Conservation (phyloP, 2,113 vertebrate species). For the Galbula dea region DNA sequence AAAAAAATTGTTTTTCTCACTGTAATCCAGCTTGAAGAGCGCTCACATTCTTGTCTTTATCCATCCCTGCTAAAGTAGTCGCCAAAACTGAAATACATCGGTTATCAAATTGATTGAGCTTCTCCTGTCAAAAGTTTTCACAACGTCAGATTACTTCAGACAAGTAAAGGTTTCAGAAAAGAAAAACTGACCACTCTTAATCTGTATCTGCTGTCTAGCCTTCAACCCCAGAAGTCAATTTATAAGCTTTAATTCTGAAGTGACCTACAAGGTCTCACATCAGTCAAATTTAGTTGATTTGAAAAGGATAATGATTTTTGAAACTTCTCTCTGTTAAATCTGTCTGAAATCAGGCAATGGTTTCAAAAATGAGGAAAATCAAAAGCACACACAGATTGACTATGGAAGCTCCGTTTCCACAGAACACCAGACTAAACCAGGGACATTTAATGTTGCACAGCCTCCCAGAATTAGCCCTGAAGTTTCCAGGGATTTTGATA, state of each 20-base stretch:
- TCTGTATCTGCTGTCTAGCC: background rate
- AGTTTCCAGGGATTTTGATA: background rate
- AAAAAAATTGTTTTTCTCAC: slow-evolving; percentile 66
- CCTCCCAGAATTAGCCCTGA: rapidly evolving
- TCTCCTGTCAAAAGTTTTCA: slow-evolving; percentile 79
- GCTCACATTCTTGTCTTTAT: slow-evolving; percentile 75
- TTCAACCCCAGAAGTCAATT: background rate
- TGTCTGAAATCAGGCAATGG: background rate
- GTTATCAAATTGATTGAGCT: slow-evolving; percentile 83
- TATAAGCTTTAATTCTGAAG: background rate
- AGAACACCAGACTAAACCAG: background rate
- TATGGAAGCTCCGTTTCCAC: background rate
- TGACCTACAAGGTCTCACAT: background rate
- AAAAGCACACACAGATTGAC: background rate
- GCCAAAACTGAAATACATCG: slow-evolving; percentile 81
- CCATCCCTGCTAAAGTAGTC: slow-evolving; percentile 72
- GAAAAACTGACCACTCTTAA: background rate
- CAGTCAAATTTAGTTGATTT: background rate
- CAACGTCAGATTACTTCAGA: background rate
- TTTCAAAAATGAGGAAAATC: background rate
- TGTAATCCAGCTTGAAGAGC: slow-evolving; percentile 81
- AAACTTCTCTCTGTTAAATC: background rate
- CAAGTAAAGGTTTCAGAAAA: background rate
- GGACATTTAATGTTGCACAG: background rate
- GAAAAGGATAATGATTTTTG: background rate